Evolutionary conservation across 2,797 vertebrate species (phyloP), one percentile per base, ranked within the genome.

Genomic region (Chaetophractus vellerosus): DNA sequence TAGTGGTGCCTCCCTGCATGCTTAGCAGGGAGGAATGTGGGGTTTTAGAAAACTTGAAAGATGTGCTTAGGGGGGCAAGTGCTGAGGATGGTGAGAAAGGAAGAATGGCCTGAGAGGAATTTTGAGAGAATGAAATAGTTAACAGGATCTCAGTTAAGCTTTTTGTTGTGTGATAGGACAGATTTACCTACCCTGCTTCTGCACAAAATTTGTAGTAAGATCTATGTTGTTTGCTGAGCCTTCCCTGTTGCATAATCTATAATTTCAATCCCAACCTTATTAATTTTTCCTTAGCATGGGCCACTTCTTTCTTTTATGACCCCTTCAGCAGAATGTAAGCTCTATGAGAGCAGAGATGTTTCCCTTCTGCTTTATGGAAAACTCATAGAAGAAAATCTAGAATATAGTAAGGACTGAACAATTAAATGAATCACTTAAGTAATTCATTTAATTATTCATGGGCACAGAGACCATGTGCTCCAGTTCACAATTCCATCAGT

Each of bases 1-100:
- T 71, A 28, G 23, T 14, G 33, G 4, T 48, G 9, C 28, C 8
- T 14, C 1, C 21, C 9, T 63, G 36, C 2, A 23, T 0, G 0
- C 3, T 55, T 41, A 36, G 18, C n/a, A 33, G 36, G 36, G 71
- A 91, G 50, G n/a, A 63, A 10, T 16, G 16, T 1, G 24, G 68
- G n/a, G 33, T 21, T 50, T 82, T 45, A 83, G 16, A 26, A 36
- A 24, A 52, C 45, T 28, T 45, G n/a, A 9, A 0, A 0, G 52
- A 21, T 15, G 48, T 12, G 45, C 6, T 12, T 23, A 36, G n/a
- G 16, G 6, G 19, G 31, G 31, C 12, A 18, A 7, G 9, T 4
- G 12, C 36, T 19, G 19, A 69, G 38, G 33, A 38, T 23, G 19
- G 19, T 2, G 21, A 36, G 66, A 38, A 14, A 63, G 66, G 36